phyloP scores from a whole-genome alignment of 2,113 vertebrate genomes.

The Stegastes partitus region DNA sequence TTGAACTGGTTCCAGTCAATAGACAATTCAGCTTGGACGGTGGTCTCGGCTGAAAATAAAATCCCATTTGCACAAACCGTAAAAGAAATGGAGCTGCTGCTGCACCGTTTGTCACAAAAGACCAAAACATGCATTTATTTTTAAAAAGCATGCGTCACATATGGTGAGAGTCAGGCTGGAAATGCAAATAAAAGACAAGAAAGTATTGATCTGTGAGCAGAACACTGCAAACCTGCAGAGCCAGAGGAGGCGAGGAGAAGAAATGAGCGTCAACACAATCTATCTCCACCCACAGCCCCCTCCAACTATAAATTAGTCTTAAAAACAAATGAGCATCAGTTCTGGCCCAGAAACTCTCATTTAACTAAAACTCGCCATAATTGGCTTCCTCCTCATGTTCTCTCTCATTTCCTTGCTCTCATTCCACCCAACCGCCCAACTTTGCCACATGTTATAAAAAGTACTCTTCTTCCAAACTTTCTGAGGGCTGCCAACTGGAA shows the following conservation, averaged over 20 bases:
- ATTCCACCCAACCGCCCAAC: neutral
- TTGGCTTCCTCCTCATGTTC: constrained; percentile 24
- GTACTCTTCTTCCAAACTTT: neutral
- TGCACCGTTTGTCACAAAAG: neutral
- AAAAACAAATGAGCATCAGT: constrained; percentile 48
- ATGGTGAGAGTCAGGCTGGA: constrained; percentile 4
- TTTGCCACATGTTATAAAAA: neutral
- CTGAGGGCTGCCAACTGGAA: neutral
- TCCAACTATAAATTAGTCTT: constrained; percentile 44
- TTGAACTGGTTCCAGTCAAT: no score
- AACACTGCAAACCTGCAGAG: constrained; percentile 3
- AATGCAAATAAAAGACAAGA: constrained; percentile 17
- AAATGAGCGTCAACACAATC: constrained; percentile 26
- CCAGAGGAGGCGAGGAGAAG: constrained; percentile 18
- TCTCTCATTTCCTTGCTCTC: constrained; percentile 22
- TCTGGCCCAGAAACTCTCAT: constrained; percentile 32
- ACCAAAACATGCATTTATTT: constrained; percentile 6
- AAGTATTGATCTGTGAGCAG: constrained; percentile 9
- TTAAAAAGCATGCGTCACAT: constrained; percentile 8
- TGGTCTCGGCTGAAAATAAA: no score
- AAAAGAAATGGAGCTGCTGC: neutral
- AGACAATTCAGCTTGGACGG: no score
- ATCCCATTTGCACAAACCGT: neutral
- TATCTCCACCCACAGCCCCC: constrained; percentile 26
- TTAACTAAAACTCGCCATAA: constrained; percentile 36